Evolutionary conservation across 2,797 vertebrate genomes (phyloP), one percentile per base, ranked within the genome.

Genomic region (Ptychadena robeensis): DNA sequence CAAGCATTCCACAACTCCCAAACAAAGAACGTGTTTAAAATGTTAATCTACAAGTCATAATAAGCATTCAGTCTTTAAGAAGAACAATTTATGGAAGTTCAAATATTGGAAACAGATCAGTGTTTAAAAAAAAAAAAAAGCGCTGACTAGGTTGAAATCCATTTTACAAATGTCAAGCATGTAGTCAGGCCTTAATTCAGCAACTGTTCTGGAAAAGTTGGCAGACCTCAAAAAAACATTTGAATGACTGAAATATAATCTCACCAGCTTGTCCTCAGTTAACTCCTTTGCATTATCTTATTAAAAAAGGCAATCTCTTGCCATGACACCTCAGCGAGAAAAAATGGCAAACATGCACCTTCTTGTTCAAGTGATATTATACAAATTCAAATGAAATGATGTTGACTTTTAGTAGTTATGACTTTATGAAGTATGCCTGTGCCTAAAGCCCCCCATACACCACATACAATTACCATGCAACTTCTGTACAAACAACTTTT

Each of bases 231-330:
- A 25, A 25, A 59, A 61, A 61, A 61, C 28, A 78, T 64, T 73
- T 63, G 30, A 64, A 71, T 37, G 4, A 28, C 28, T 64, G 44
- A 53, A 65, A 77, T 71, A 71, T 35, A 40, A 53, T 76, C 61
- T 63, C 6, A 63, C 22, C 22, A 31, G 37, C 25, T 27, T 83
- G 64, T 79, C 82, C 82, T 83, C 37, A 73, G 40, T 12, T 79
- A 71, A 83, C 82, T 44, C 38, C 2, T n/a, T 34, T 27, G 22
- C 4, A 10, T 4, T 37, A 31, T 27, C 32, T 15, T 57, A 66
- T 27, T 65, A 68, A 78, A 27, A 35, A 57, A 65, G 22, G 57
- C 31, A 78, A 15, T 30, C 4, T 59, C 72, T 73, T 76, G 80
- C n/a, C 31, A 30, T 37, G 31, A 57, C 31, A 69, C 44, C 8